Evolutionary conservation across 1,140 invertebrate genomes (phyloP).

Genomic region (Anagrus nilaparvatae): DNA sequence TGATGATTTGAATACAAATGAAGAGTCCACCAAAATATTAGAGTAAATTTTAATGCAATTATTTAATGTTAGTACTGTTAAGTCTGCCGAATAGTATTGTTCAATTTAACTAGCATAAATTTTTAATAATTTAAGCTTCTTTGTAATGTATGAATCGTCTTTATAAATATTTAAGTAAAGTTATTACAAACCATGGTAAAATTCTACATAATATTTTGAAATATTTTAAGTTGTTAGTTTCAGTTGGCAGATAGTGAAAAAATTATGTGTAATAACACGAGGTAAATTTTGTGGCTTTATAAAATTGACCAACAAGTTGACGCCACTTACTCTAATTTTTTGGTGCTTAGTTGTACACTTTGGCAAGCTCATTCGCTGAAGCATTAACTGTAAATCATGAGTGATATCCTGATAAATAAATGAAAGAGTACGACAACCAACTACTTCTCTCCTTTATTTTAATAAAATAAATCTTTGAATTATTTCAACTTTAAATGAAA

Average conservation of each 20-base stretch:
- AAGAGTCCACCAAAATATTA: conserved; percentile 30
- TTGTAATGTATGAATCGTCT: no score
- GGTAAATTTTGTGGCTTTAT: conserved; percentile 25
- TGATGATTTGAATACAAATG: no score
- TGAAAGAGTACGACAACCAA: no score
- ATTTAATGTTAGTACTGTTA: conserved; percentile 26
- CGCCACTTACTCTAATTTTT: conserved; percentile 79
- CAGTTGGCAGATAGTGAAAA: conserved; percentile 13
- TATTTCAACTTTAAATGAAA: no score
- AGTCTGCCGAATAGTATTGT: conserved; percentile 11
- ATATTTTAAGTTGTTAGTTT: conserved; percentile 17
- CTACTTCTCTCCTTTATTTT: no score
- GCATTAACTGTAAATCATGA: conserved; percentile 70
- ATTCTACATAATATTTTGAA: no score
- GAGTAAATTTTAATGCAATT: conserved; percentile 35
- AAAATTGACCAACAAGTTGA: conserved; percentile 30
- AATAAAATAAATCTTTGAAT: no score
- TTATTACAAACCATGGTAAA: no score
- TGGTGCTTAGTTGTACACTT: conserved; percentile 74
- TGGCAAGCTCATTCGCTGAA: conserved; percentile 77
- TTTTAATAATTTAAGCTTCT: no score
- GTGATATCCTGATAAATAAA: no score
- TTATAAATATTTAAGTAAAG: no score
- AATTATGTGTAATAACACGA: conserved; percentile 5
- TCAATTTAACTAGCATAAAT: neutral